Percentiles rank a stretch among this genome's conserved stretches.
Conservation (phyloP, 2,113 vertebrate genomes). For the Rutilus rutilus region DNA sequence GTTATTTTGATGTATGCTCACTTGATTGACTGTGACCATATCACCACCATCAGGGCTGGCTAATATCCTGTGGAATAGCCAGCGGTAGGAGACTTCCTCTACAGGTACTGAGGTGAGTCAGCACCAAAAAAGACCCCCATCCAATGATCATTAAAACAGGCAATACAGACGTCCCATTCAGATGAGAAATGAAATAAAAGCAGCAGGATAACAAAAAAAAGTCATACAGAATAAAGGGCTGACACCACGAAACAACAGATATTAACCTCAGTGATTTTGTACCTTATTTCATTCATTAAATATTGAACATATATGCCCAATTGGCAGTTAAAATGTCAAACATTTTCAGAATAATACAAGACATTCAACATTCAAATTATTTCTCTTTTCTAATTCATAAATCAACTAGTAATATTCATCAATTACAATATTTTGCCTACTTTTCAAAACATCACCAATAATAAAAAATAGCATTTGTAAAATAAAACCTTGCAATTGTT, state of each 20-base stretch:
- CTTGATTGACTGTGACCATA: constrained; percentile 64
- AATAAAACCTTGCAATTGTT: constrained; percentile 21
- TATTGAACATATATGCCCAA: background rate
- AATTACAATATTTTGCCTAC: background rate
- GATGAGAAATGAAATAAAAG: background rate
- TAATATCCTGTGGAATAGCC: constrained; percentile 46
- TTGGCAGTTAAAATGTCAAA: background rate
- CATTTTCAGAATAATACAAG: background rate
- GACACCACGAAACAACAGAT: background rate
- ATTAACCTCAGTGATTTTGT: background rate
- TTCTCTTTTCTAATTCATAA: constrained; percentile 16
- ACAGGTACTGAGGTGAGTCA: background rate
- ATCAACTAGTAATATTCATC: background rate
- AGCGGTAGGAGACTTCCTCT: constrained; percentile 34
- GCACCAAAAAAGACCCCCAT: constrained; percentile 4
- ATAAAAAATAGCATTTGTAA: constrained; percentile 72
- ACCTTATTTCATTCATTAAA: constrained; percentile 30
- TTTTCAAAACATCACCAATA: background rate
- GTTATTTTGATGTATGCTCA: constrained; percentile 61
- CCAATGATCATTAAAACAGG: constrained; percentile 1
- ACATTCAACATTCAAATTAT: background rate
- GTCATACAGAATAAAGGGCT: too few species aligned
- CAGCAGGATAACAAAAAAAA: background rate
- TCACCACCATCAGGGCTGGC: constrained; percentile 63
- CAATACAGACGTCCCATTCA: background rate